A percentile compares a stretch with the other conserved stretches of the same genome.
phyloP scores from a whole-genome alignment of 2,113 vertebrate genomes.

The Hyperopisus bebe region DNA sequence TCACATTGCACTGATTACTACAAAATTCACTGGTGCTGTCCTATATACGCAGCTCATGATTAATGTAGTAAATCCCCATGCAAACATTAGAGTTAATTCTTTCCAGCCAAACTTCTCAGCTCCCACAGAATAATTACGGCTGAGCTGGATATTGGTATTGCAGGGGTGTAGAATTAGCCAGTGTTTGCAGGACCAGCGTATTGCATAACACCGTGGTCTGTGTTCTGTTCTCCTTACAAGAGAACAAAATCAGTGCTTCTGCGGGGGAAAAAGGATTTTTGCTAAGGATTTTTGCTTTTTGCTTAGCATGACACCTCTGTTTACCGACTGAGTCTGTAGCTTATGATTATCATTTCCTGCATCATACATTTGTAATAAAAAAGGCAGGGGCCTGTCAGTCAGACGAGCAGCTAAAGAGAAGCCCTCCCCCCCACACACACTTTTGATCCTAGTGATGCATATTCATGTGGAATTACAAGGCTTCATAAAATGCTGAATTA shows the following conservation, averaged over 20 bases:
- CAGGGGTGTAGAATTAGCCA: neutral
- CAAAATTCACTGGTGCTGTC: constrained; percentile 11
- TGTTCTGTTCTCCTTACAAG: neutral
- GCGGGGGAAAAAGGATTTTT: neutral
- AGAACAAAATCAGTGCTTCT: neutral
- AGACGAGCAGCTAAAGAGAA: constrained; percentile 31
- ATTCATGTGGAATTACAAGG: constrained; percentile 49
- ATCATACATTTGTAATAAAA: constrained; percentile 34
- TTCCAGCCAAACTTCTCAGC: constrained; percentile 18
- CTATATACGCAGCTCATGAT: constrained; percentile 32
- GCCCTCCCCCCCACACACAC: no score
- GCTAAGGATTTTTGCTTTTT: no score
- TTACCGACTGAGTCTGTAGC: neutral
- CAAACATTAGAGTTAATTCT: constrained; percentile 49
- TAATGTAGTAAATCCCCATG: constrained; percentile 43
- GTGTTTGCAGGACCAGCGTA: neutral
- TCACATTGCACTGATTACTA: constrained; percentile 33
- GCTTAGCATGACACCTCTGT: neutral
- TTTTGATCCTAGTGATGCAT: constrained; percentile 37
- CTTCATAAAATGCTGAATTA: constrained; percentile 35
- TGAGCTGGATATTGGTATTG: neutral
- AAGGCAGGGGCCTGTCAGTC: constrained; percentile 41
- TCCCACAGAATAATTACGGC: neutral
- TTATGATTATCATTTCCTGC: neutral
- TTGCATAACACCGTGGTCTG: neutral